A percentile compares a stretch with the other conserved stretches of the same genome.
phyloP scores from a whole-genome alignment of 2,888 invertebrate genomes.

The Amphipyra berbera region DNA sequence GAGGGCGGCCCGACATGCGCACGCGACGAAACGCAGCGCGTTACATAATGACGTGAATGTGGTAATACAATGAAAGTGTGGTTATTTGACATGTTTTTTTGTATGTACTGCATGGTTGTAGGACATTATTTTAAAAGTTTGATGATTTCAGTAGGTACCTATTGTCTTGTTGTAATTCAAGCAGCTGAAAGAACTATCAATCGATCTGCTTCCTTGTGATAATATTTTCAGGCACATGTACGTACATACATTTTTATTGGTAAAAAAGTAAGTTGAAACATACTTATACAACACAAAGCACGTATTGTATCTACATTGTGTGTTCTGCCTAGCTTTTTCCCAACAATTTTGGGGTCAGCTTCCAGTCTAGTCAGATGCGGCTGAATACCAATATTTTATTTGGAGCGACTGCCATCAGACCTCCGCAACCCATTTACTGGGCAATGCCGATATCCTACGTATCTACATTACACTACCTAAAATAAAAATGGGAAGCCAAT shows the following conservation, averaged over 20 bases:
- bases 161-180: background rate
- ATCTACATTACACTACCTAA: background rate
- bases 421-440: too few relatives aligned
- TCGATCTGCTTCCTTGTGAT: background rate
- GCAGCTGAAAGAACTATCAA: background rate
- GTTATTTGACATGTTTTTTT: constrained; percentile 45
- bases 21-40: constrained; percentile 65
- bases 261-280: too few relatives aligned
- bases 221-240: background rate
- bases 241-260: too few relatives aligned
- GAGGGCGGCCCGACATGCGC: constrained; percentile 82
- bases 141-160: background rate
- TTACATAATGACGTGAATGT: constrained; percentile 41
- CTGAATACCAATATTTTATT: too few relatives aligned
- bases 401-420: too few relatives aligned
- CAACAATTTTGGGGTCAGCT: too few relatives aligned
- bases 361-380: too few relatives aligned
- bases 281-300: too few relatives aligned
- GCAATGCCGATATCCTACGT: too few relatives aligned
- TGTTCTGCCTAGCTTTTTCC: too few relatives aligned
- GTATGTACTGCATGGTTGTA: background rate
- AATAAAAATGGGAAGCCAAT: background rate
- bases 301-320: background rate
- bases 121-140: constrained; percentile 20
- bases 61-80: constrained; percentile 59